Evolutionary conservation across 1,140 invertebrate genomes (phyloP).

Genomic region (Tyrophagus putrescentiae): DNA sequence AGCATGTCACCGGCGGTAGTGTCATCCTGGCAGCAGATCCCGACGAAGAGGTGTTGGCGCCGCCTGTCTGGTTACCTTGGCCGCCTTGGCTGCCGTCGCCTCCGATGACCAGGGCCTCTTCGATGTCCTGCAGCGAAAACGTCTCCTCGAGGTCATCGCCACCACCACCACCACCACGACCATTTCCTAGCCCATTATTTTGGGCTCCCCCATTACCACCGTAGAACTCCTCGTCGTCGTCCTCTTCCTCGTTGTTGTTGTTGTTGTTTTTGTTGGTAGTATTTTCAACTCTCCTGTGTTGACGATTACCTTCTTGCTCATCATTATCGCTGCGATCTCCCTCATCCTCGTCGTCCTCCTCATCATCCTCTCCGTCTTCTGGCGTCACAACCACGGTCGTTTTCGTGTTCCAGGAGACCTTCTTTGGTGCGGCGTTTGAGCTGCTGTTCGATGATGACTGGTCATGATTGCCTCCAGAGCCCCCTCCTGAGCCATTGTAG

Average conservation of each 20-base stretch:
- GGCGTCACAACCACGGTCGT: conserved; percentile 13
- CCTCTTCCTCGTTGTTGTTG: neutral
- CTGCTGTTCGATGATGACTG: too few relatives aligned
- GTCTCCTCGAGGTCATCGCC: conserved; percentile 4
- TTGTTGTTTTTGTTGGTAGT: too few relatives aligned
- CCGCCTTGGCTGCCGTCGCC: neutral
- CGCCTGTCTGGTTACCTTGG: neutral
- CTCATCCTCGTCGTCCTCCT: neutral
- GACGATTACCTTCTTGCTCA: neutral
- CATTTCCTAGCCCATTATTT: conserved; percentile 14
- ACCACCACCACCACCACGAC: neutral
- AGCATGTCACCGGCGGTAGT: too few relatives aligned
- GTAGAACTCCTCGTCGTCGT: neutral
- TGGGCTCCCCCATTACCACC: neutral
- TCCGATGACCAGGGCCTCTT: conserved; percentile 25
- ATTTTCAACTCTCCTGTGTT: neutral
- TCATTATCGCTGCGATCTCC: neutral
- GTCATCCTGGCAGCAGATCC: too few relatives aligned
- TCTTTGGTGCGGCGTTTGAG: too few relatives aligned
- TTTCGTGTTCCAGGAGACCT: conserved; percentile 30
- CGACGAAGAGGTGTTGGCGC: conserved; percentile 51
- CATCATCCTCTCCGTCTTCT: conserved; percentile 19
- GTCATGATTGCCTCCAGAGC: too few relatives aligned
- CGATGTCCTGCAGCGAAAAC: conserved; percentile 28
- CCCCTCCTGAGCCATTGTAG: too few relatives aligned